Percentiles rank a stretch among this genome's conserved stretches.
Conservation (phyloP, 1,140 invertebrate genomes). For the Bombus sylvicola region DNA sequence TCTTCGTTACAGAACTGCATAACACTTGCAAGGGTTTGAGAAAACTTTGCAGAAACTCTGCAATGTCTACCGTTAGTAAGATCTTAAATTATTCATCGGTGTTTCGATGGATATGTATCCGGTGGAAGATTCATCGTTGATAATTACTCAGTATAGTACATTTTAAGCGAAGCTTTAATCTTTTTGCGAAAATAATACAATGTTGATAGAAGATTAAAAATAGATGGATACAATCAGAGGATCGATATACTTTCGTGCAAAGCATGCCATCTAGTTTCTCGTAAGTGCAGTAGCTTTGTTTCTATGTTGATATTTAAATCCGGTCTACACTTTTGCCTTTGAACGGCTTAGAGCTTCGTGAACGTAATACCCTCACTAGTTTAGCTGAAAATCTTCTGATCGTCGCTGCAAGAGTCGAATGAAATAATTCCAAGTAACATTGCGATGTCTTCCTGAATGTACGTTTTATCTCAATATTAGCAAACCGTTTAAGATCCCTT, state of each 20-base stretch:
- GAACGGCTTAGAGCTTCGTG: background rate
- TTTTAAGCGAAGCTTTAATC: background rate
- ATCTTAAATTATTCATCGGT: conserved; percentile 22
- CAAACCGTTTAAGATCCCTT: background rate
- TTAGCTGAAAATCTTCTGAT: background rate
- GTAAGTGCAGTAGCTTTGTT: background rate
- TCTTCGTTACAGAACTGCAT: background rate
- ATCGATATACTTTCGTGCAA: background rate
- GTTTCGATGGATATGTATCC: background rate
- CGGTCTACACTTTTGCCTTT: background rate
- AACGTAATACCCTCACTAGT: background rate
- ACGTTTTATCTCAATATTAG: background rate
- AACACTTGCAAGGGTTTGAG: background rate
- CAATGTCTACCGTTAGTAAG: background rate
- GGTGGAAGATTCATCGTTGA: background rate
- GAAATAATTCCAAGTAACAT: background rate
- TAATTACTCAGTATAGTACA: background rate
- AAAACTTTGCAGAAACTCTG: background rate
- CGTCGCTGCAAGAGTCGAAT: background rate
- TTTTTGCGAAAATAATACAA: background rate
- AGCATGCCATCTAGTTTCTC: background rate
- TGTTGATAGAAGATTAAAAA: background rate
- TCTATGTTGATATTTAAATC: background rate
- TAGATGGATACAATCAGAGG: background rate
- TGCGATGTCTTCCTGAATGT: background rate